A percentile compares a stretch with the other conserved stretches of the same genome.
Conservation (phyloP, 2,797 vertebrate genomes). For the Danio tinwini region DNA sequence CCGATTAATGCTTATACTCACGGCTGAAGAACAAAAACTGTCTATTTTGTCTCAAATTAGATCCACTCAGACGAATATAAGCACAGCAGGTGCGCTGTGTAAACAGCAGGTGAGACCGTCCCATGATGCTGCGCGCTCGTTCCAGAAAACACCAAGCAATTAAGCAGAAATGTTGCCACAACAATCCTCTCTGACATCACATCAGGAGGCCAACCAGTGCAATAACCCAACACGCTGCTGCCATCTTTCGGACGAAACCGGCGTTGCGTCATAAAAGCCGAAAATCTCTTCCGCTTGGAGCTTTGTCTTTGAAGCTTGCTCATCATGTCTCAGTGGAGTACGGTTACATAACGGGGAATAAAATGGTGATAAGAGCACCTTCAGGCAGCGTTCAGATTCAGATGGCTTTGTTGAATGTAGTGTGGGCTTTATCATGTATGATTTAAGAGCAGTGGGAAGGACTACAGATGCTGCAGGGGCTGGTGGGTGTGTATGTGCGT, state of each 20-base stretch:
- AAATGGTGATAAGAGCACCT: slow-evolving; percentile 20
- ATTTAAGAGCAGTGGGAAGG: slow-evolving; percentile 18
- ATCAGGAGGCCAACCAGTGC: slow-evolving; percentile 7
- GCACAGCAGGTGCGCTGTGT: slow-evolving; percentile 15
- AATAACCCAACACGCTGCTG: slow-evolving; percentile 6
- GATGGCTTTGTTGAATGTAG: background rate
- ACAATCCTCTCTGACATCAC: slow-evolving; percentile 44
- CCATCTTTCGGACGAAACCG: slow-evolving; percentile 29
- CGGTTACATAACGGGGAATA: slow-evolving; percentile 31
- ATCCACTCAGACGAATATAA: slow-evolving; percentile 10
- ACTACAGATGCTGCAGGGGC: slow-evolving; percentile 31
- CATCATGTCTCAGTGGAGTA: slow-evolving; percentile 18
- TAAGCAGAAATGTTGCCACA: slow-evolving; percentile 50
- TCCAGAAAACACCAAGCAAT: slow-evolving; percentile 24
- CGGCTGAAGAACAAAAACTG: slow-evolving; percentile 22
- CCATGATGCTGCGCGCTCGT: background rate
- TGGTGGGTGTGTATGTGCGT: slow-evolving; percentile 39
- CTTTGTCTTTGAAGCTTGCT: slow-evolving; percentile 18
- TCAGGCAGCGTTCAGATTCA: background rate
- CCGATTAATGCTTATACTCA: background rate
- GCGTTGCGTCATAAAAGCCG: background rate
- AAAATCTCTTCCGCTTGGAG: slow-evolving; percentile 1
- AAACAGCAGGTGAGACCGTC: slow-evolving; percentile 28
- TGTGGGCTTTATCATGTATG: slow-evolving; percentile 23
- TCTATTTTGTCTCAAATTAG: slow-evolving; percentile 13